Conservation (phyloP, 2,888 invertebrate genomes). For the Uropetala carovei region DNA sequence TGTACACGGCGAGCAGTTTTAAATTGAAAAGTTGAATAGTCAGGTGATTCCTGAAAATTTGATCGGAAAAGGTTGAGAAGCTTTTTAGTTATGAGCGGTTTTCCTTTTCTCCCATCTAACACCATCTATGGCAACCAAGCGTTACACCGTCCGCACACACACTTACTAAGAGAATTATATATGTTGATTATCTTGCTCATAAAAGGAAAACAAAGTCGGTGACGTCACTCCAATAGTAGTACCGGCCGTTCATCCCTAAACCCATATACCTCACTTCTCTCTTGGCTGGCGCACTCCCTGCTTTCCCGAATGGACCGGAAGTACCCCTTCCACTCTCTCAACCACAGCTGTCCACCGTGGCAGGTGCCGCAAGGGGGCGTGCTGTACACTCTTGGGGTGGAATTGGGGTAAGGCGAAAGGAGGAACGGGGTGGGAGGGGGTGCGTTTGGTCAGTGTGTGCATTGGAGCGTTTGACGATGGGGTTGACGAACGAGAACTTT, state of each 20-base stretch:
- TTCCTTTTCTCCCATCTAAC: too few relatives aligned
- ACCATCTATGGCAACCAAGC: too few relatives aligned
- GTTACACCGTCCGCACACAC: too few relatives aligned
- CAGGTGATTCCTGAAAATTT: too few relatives aligned
- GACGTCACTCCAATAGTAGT: slow-evolving; percentile 51
- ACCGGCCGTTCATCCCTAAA: slow-evolving; percentile 35
- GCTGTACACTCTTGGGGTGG: not conserved
- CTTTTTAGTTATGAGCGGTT: too few relatives aligned
- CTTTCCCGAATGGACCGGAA: slow-evolving; percentile 57
- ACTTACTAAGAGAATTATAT: too few relatives aligned
- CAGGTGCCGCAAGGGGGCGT: slow-evolving; percentile 48
- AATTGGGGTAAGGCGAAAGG: not conserved
- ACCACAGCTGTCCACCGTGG: slow-evolving; percentile 55
- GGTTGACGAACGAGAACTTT: slow-evolving; percentile 45
- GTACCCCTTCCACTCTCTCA: slow-evolving; percentile 42
- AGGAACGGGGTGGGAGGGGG: not conserved
- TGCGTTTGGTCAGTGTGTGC: not conserved
- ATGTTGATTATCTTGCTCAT: not conserved
- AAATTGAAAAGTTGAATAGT: too few relatives aligned
- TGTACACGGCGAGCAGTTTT: too few relatives aligned
- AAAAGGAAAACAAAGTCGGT: slow-evolving; percentile 37
- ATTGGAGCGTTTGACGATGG: slow-evolving; percentile 35
- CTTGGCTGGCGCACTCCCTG: not conserved
- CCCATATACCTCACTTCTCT: slow-evolving; percentile 22
- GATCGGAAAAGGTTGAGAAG: too few relatives aligned